phyloP scores from a whole-genome alignment of 1,140 invertebrate species.

The Anastrepha ludens region DNA sequence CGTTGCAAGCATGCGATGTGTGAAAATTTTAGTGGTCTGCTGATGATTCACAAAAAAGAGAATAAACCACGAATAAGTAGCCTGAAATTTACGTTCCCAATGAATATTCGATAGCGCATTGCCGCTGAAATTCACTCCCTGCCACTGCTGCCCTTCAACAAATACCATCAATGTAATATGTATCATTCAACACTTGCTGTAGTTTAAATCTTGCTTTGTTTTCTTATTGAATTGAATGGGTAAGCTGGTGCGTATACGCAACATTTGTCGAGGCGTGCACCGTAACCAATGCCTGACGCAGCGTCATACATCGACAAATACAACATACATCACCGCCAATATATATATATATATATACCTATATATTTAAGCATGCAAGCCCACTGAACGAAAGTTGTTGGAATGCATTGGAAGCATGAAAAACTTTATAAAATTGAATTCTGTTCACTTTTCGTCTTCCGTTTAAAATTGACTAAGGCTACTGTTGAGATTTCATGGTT shows the following conservation, averaged over 20 bases:
- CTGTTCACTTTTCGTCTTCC: no score
- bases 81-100: neutral
- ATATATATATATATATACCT: neutral
- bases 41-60: conserved; percentile 25
- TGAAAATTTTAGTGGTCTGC: conserved; percentile 26
- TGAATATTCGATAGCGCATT: neutral
- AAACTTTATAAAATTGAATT: no score
- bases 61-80: conserved; percentile 17
- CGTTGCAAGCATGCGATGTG: neutral
- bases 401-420: neutral
- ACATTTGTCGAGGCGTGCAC: conserved; percentile 16
- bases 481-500: no score
- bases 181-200: neutral
- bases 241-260: conserved; percentile 10
- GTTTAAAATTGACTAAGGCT: no score
- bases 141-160: neutral
- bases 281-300: conserved; percentile 7
- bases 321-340: neutral
- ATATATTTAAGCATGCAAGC: neutral
- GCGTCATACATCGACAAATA: conserved; percentile 2
- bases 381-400: neutral
- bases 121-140: neutral
- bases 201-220: conserved; percentile 29
- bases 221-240: conserved; percentile 18
- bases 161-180: neutral